A percentile compares a stretch with the other conserved stretches of the same genome.
Evolutionary conservation across 1,140 invertebrate species (phyloP).

Genomic region (Theocolax elegans): DNA sequence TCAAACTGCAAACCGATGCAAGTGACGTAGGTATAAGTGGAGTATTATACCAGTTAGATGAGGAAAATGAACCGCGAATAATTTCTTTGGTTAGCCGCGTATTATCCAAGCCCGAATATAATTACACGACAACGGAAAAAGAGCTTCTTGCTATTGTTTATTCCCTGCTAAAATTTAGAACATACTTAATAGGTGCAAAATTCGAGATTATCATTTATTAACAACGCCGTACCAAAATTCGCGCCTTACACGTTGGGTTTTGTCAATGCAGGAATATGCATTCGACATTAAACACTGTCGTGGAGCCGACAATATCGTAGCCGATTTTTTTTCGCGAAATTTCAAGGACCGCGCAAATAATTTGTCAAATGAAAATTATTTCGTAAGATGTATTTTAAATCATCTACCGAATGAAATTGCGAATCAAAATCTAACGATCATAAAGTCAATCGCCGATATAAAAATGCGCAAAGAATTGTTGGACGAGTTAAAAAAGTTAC

Average conservation of each 20-base stretch:
- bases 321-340: slow-evolving; percentile 39
- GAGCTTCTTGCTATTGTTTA: slow-evolving; percentile 62
- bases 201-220: slow-evolving; percentile 58
- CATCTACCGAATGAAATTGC: too few species aligned
- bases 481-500: too few species aligned
- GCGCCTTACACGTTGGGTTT: slow-evolving; percentile 40
- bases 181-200: too few species aligned
- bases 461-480: too few species aligned
- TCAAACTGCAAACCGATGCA: background rate
- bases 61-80: too few species aligned
- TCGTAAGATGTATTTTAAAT: too few species aligned
- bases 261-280: slow-evolving; percentile 45
- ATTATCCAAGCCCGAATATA: slow-evolving; percentile 47
- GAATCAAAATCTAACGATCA: too few species aligned
- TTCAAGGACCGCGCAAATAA: too few species aligned
- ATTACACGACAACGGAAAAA: slow-evolving; percentile 57
- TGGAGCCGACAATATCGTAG: slow-evolving; percentile 46
- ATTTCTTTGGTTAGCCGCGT: background rate
- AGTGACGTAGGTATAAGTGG: too few species aligned
- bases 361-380: too few species aligned
- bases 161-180: slow-evolving; percentile 52
- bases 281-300: slow-evolving; percentile 44
- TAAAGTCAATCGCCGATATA: too few species aligned
- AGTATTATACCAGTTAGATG: background rate
- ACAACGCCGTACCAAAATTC: background rate